A percentile compares a stretch with the other conserved stretches of the same genome.
phyloP scores from a whole-genome alignment of 2,888 invertebrate species.

The Cancer borealis region DNA sequence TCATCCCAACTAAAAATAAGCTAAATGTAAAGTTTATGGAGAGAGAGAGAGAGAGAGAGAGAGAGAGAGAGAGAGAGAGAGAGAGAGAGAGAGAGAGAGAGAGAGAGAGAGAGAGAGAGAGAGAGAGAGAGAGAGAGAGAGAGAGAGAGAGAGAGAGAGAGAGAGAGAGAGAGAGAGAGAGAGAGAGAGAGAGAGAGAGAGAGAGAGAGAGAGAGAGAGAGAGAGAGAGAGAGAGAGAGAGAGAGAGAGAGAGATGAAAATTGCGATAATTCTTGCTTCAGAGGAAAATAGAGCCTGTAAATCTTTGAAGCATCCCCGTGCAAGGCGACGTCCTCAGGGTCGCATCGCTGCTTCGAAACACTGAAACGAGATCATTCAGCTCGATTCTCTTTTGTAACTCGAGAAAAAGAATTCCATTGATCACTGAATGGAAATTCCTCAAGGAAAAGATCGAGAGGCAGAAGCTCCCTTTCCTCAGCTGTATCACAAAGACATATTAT shows the following conservation, averaged over 20 bases:
- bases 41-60: background rate
- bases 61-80: background rate
- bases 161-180: constrained; percentile 9
- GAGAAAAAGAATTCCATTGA: background rate
- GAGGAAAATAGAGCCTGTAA: background rate
- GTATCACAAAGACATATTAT: constrained; percentile 38
- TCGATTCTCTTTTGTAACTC: background rate
- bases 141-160: background rate
- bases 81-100: constrained; percentile 8
- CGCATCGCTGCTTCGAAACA: background rate
- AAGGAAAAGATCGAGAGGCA: background rate
- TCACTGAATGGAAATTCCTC: constrained; percentile 24
- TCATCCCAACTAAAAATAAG: background rate
- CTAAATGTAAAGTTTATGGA: background rate
- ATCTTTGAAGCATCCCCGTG: background rate
- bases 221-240: constrained; percentile 2
- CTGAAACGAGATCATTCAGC: background rate
- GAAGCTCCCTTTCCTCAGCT: background rate
- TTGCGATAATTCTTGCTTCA: background rate
- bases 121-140: background rate
- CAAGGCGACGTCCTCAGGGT: background rate
- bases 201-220: background rate
- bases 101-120: background rate
- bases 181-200: background rate
- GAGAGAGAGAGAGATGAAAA: background rate